A percentile compares a stretch with the other conserved stretches of the same genome.
Conservation (phyloP, 2,113 vertebrate genomes). For the Corvus hawaiiensis region DNA sequence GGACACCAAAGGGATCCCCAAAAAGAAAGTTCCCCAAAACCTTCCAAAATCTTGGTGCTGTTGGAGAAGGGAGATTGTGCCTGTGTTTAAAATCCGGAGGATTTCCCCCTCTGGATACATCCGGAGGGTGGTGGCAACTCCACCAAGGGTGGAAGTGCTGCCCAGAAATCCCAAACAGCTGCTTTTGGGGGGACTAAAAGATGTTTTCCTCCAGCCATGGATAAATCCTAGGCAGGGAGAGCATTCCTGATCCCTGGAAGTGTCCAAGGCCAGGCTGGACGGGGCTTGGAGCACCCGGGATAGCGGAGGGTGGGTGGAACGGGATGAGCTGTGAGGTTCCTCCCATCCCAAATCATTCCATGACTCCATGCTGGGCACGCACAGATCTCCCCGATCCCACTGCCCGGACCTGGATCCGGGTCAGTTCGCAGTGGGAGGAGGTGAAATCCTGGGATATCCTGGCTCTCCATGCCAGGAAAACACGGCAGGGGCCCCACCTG, state of each 20-base stretch:
- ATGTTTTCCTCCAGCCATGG: not conserved
- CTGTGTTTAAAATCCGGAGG: not conserved
- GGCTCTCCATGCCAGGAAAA: not conserved
- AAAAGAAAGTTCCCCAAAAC: not conserved
- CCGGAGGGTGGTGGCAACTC: fast-evolving
- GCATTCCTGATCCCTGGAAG: not conserved
- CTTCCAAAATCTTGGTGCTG: not conserved
- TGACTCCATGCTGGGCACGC: not conserved
- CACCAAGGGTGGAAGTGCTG: not conserved
- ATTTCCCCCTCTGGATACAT: not conserved
- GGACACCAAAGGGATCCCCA: not conserved
- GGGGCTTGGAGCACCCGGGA: not conserved
- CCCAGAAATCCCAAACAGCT: not conserved
- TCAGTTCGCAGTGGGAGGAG: not conserved
- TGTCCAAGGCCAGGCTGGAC: not conserved
- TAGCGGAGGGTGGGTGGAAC: not conserved
- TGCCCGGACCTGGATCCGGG: fast-evolving
- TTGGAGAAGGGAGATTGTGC: not conserved
- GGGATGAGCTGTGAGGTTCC: too few relatives aligned
- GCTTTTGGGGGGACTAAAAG: not conserved
- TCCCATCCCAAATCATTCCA: not conserved
- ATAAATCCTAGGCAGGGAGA: not conserved
- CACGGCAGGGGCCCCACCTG: not conserved
- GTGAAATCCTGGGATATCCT: not conserved
- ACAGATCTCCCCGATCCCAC: not conserved